Base-by-base conservation (phyloP, 2,888 invertebrate genomes). In the Serripes groenlandicus region DNA sequence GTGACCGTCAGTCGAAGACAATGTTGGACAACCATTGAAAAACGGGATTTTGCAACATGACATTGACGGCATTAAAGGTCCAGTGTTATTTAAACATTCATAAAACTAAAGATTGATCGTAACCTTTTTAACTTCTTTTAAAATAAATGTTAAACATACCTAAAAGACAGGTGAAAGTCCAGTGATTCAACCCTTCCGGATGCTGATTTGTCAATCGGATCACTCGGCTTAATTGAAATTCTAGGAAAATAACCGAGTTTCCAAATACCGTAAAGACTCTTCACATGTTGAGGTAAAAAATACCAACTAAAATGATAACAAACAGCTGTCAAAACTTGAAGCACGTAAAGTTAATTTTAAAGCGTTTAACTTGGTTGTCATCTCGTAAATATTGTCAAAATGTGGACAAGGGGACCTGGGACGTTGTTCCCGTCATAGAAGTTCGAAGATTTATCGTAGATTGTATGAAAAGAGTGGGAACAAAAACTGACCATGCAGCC, bases 401-500 rank as follows among this genome's bases (percentile, higher is more conserved):
- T 56, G 23, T 26, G 1, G 56, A 56, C 11, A 80, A 82, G 35
- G 75, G 80, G 4, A 75, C 69, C 62, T 89, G 90, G 89, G 70
- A 85, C 18, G 76, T 87, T 5, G 87, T 93, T 34, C 78, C 88
- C 0, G 84, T 78, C 21, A 66, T 81, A 42, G 93, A 94, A 82
- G 89, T 93, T 18, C 89, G 90, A 69, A 68, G 83, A 28, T 95
- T 95, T 88, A 93, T 95, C 42, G 90, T 94, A 23, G 89, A 93
- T 75, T 97, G 97, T 92, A 96, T 97, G 95, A 94, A 94, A 78
- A 96, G 96, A 15, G 96, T 96, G 3, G 97, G 97, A 3, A 96
- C 97, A 0, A 96, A 96, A 7, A 89, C 93, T 76, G 94, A 95
- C 1, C 96, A 97, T 94, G 97, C 97, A 0, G 92, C 94, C 42